A percentile compares a stretch with the other conserved stretches of the same genome.
Conservation (phyloP, 2,113 vertebrate species). For the Egretta garzetta region DNA sequence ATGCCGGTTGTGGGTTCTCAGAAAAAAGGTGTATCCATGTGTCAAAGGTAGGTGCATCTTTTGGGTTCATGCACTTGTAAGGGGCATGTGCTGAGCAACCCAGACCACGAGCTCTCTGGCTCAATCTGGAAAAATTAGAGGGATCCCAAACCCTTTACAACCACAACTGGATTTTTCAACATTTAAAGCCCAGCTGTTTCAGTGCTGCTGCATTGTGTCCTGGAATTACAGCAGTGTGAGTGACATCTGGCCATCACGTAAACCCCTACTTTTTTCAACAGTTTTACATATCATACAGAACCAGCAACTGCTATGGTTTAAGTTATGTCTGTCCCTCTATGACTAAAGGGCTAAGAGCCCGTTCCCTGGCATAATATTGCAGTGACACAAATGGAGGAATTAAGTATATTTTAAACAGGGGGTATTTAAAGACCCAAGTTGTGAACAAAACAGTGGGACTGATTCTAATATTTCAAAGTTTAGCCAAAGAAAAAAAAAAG, state of each 20-base stretch:
- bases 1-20: constrained; percentile 11
- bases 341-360: background rate
- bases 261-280: background rate
- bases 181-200: background rate
- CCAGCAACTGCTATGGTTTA: background rate
- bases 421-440: background rate
- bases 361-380: background rate
- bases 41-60: background rate
- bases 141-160: background rate
- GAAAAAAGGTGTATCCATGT: background rate
- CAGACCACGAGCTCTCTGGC: background rate
- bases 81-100: background rate
- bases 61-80: background rate
- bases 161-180: background rate
- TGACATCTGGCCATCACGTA: background rate
- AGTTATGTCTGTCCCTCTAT: background rate
- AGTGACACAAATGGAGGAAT: background rate
- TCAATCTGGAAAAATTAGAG: background rate
- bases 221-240: background rate
- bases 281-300: rapidly evolving
- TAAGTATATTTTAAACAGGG: background rate
- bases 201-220: background rate
- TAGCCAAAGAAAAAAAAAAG: background rate
- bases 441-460: background rate
- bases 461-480: background rate